Evolutionary conservation across 53 echinoderm and acorn worm species (phyloP).

Genomic region (Astropecten irregularis): DNA sequence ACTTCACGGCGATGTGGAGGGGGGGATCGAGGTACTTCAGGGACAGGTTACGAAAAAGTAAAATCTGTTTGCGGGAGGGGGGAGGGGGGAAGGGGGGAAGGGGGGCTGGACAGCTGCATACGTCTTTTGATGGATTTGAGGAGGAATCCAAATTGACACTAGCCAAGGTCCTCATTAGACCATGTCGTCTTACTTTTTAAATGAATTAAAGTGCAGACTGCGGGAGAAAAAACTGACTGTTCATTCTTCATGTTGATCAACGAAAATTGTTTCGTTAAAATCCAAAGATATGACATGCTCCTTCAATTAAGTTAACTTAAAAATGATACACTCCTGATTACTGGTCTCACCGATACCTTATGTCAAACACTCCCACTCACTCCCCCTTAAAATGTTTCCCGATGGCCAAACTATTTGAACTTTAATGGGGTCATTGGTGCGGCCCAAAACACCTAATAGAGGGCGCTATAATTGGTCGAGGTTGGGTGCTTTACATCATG

Average conservation of each 20-base stretch:
- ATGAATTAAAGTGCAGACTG: background rate
- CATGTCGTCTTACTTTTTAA: conserved; percentile 8
- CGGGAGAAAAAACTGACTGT: background rate
- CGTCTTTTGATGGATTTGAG: background rate
- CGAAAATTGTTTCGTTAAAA: background rate
- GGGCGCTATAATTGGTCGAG: too few species aligned
- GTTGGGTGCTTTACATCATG: too few species aligned
- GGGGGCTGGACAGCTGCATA: background rate
- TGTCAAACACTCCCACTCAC: background rate
- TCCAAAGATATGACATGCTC: too few species aligned
- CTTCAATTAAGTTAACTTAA: background rate
- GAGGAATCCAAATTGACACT: conserved; percentile 12
- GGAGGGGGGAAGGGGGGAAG: background rate
- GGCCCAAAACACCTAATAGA: background rate
- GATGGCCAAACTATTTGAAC: background rate
- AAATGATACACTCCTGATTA: background rate
- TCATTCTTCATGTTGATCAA: background rate
- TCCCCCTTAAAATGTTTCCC: background rate
- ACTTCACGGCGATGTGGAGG: background rate
- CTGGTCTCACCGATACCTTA: background rate
- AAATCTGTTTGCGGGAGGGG: too few species aligned
- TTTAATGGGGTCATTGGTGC: background rate
- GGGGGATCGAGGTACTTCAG: conserved; percentile 5
- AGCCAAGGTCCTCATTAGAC: conserved; percentile 22
- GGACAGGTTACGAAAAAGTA: too few species aligned